These are phyloP conservation scores for Desmophyllum pertusum DNA, from an alignment of 92 coral and sea anemone species.

Conservation along the genomic window DNA sequence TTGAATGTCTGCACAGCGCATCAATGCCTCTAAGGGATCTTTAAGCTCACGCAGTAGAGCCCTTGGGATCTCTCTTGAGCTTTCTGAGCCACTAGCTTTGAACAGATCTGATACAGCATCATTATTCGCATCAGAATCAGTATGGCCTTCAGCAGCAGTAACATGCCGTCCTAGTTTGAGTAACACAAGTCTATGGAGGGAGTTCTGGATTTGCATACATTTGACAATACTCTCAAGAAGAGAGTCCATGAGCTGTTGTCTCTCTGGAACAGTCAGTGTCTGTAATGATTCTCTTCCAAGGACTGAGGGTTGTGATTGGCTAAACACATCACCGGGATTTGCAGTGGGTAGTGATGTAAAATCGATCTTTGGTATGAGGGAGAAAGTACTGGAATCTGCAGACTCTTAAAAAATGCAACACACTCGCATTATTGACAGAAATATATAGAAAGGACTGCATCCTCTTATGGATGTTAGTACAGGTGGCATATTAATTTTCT, in stretches of 20 bases:
- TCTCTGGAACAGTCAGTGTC: background rate
- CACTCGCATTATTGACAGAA: too few species aligned
- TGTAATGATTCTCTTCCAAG: background rate
- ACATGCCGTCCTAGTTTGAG: slow-evolving; percentile 13
- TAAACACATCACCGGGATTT: slow-evolving; percentile 13
- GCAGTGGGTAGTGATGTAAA: slow-evolving; percentile 2
- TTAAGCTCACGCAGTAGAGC: slow-evolving; percentile 25
- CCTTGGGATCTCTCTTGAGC: background rate
- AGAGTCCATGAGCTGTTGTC: background rate
- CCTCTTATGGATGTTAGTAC: too few species aligned
- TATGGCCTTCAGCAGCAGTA: background rate
- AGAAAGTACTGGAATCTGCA: background rate
- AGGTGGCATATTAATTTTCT: too few species aligned
- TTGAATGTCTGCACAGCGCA: slow-evolving; percentile 42
- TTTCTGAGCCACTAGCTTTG: background rate
- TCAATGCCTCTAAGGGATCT: slow-evolving; percentile 33
- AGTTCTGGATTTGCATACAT: slow-evolving; percentile 44
- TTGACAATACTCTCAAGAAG: slow-evolving; percentile 31
- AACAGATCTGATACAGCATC: background rate
- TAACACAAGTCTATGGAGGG: slow-evolving; percentile 35
- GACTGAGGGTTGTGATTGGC: background rate
- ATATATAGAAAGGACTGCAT: too few species aligned
- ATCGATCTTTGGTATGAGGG: slow-evolving; percentile 3
- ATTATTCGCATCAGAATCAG: background rate
- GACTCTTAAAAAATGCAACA: slow-evolving; percentile 1